Percentiles rank a stretch among this genome's conserved stretches.
phyloP scores from a whole-genome alignment of 2,888 invertebrate species.

The Drosophila prostipennis region DNA sequence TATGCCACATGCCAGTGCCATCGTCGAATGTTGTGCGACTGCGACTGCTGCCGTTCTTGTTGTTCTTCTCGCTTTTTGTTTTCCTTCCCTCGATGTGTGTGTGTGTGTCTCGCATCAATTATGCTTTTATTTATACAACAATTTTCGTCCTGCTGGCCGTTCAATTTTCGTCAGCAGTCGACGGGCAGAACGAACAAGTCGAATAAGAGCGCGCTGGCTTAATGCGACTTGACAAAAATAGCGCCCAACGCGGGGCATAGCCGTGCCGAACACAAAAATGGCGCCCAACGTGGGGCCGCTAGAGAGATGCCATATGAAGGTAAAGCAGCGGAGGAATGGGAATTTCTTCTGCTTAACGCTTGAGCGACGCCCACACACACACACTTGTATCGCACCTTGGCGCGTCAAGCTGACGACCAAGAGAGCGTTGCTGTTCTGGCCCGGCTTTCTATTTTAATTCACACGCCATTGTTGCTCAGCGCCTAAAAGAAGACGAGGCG shows the following conservation, averaged over 20 bases:
- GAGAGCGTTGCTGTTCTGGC: slow-evolving; percentile 34
- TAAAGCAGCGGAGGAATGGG: background rate
- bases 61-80: slow-evolving; percentile 8
- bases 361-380: slow-evolving; percentile 54
- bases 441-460: slow-evolving; percentile 76
- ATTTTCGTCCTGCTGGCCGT: slow-evolving; percentile 65
- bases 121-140: slow-evolving; percentile 80
- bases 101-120: slow-evolving; percentile 68
- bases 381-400: slow-evolving; percentile 65
- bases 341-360: slow-evolving; percentile 34
- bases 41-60: slow-evolving; percentile 29
- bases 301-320: slow-evolving; percentile 28
- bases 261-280: slow-evolving; percentile 29
- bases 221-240: slow-evolving; percentile 83
- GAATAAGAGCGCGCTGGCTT: slow-evolving; percentile 68
- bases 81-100: slow-evolving; percentile 45
- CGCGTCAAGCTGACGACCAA: slow-evolving; percentile 68
- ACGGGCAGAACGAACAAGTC: slow-evolving; percentile 47
- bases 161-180: slow-evolving; percentile 76
- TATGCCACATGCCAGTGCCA: slow-evolving; percentile 57
- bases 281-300: slow-evolving; percentile 63
- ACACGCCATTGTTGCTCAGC: slow-evolving; percentile 76
- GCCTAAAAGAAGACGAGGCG: slow-evolving; percentile 75
- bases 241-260: slow-evolving; percentile 79
- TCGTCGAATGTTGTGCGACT: slow-evolving; percentile 53